These are phyloP conservation scores for Bubo blakistoni DNA, from an alignment of 2,113 vertebrate species.

Conservation along the genomic window DNA sequence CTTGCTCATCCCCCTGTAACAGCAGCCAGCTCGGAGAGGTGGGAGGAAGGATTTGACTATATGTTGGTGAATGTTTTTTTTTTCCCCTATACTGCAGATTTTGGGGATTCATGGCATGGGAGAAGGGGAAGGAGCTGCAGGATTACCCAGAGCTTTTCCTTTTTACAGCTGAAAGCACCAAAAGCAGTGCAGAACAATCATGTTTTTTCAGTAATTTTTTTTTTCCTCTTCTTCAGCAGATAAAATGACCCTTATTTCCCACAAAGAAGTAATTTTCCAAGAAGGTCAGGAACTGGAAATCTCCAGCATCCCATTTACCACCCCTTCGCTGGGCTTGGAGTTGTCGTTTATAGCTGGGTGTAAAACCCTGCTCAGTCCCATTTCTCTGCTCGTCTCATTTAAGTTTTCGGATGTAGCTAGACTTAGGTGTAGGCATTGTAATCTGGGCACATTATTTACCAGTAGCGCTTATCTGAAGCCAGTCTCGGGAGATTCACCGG, in stretches of 20 bases:
- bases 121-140: background rate
- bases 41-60: background rate
- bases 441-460: background rate
- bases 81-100: background rate
- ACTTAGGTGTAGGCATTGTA: accelerated
- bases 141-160: background rate
- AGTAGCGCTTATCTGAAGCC: background rate
- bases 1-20: background rate
- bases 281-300: background rate
- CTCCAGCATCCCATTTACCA: background rate
- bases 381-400: accelerated
- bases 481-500: background rate
- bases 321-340: accelerated
- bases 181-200: background rate
- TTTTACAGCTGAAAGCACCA: background rate
- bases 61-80: accelerated
- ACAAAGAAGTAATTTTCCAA: background rate
- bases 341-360: background rate
- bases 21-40: background rate
- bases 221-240: background rate
- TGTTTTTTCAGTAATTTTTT: background rate
- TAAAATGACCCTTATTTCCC: background rate
- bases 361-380: background rate
- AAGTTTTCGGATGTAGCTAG: background rate
- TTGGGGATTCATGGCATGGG: background rate